Percentiles rank a stretch among this genome's conserved stretches.
Evolutionary conservation across 1,140 invertebrate genomes (phyloP).

Genomic region (Achroia grisella): DNA sequence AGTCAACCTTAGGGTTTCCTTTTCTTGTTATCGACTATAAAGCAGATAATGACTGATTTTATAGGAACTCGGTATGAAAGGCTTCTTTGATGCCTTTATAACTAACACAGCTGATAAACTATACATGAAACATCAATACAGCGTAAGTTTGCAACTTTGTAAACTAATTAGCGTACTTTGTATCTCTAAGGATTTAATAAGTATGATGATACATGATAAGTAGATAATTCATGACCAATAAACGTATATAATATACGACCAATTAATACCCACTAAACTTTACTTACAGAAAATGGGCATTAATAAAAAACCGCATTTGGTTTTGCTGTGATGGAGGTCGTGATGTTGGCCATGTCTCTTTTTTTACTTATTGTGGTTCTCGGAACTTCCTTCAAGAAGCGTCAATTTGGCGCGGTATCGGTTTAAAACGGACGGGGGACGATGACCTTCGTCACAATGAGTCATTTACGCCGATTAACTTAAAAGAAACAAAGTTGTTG

Average conservation of each 20-base stretch:
- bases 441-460: neutral
- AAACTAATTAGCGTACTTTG: too few species aligned
- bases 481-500: conserved; percentile 1
- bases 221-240: too few species aligned
- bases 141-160: too few species aligned
- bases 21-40: too few species aligned
- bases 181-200: too few species aligned
- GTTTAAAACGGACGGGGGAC: conserved; percentile 1
- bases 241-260: neutral
- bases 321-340: conserved; percentile 4
- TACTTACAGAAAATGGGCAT: neutral
- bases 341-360: conserved; percentile 6
- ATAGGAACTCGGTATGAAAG: too few species aligned
- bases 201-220: too few species aligned
- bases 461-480: conserved; percentile 1
- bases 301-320: neutral
- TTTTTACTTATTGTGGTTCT: conserved; percentile 5
- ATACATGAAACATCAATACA: too few species aligned
- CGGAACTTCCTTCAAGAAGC: conserved; percentile 6
- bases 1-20: too few species aligned
- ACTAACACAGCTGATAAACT: too few species aligned
- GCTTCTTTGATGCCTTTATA: too few species aligned
- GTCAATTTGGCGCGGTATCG: neutral
- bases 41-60: too few species aligned
- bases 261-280: neutral